Conservation (phyloP, 2,797 vertebrate genomes). For the Meda fulgida region DNA sequence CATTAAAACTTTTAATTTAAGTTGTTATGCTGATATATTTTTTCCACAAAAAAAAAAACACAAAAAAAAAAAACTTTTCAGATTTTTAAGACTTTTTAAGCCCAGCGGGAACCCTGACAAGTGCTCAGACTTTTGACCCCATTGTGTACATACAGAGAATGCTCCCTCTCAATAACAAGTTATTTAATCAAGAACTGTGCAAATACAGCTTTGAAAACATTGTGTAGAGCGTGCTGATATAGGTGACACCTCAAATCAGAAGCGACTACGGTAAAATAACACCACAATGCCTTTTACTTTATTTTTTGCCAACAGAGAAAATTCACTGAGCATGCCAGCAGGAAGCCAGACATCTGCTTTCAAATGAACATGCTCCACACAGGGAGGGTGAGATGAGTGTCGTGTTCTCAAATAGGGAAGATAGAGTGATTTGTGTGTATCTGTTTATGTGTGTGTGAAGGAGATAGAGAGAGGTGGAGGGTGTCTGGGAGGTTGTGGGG, state of each 20-base stretch:
- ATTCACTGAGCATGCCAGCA: conserved; percentile 46
- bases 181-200: conserved; percentile 26
- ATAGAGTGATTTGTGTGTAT: conserved; percentile 50
- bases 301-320: conserved; percentile 33
- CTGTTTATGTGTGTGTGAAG: conserved; percentile 42
- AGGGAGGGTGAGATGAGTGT: conserved; percentile 43
- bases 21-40: neutral
- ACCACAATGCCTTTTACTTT: conserved; percentile 37
- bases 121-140: neutral
- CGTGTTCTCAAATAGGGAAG: conserved; percentile 41
- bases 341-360: conserved; percentile 63
- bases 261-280: conserved; percentile 33
- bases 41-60: neutral
- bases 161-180: conserved; percentile 12
- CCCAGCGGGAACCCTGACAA: neutral
- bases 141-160: neutral
- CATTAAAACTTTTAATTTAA: neutral
- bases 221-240: conserved; percentile 3
- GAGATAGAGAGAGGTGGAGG: conserved; percentile 9
- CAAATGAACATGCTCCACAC: conserved; percentile 55
- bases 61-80: neutral
- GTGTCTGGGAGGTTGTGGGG: conserved; percentile 61
- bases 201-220: conserved; percentile 38
- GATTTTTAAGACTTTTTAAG: neutral
- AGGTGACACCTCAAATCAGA: conserved; percentile 17